Evolutionary conservation across 2,888 invertebrate genomes (phyloP).

Genomic region (Synergus umbraculus): DNA sequence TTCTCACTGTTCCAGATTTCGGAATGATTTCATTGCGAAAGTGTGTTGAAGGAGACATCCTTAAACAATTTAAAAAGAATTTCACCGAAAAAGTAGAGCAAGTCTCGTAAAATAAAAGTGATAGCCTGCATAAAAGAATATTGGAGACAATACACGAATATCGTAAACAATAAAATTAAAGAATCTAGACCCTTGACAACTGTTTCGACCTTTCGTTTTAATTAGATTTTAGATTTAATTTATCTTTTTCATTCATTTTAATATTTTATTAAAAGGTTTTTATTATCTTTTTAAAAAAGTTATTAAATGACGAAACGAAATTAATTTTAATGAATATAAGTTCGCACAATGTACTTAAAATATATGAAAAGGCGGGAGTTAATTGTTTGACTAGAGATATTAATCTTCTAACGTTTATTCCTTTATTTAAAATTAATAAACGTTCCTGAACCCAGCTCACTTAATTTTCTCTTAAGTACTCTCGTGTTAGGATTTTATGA

Average conservation of each 20-base stretch:
- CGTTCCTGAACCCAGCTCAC: neutral
- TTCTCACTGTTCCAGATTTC: no score
- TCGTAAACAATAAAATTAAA: neutral
- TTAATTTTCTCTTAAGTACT: neutral
- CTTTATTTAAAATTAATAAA: neutral
- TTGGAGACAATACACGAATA: neutral
- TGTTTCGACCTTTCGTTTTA: neutral
- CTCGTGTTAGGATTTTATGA: neutral
- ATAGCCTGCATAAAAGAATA: neutral
- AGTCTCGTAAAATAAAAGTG: neutral
- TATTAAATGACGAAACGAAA: neutral
- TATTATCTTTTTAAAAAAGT: no score
- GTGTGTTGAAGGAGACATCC: no score
- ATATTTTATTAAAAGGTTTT: no score
- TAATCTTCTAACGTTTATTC: neutral
- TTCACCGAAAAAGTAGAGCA: neutral
- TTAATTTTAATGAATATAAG: neutral
- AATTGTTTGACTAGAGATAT: neutral
- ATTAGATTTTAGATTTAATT: neutral
- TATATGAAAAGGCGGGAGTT: neutral
- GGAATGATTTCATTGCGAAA: no score
- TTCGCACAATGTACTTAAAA: neutral
- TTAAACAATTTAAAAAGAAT: neutral
- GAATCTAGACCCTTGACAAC: neutral
- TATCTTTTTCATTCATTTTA: no score